Evolutionary conservation across 2,888 invertebrate genomes (phyloP).

Genomic region (Cephus spinipes): DNA sequence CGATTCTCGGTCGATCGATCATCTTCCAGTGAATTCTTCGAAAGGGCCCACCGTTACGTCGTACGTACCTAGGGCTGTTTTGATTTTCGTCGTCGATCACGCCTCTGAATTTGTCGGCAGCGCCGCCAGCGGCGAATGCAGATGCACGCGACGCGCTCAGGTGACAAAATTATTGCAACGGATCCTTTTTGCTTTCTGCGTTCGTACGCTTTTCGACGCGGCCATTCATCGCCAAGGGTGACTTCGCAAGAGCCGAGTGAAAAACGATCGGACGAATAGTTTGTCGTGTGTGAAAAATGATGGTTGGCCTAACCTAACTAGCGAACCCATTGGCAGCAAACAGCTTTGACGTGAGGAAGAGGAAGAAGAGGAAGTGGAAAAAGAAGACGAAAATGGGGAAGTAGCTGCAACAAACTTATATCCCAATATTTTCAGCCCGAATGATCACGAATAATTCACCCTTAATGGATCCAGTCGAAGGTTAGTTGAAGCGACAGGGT

Average conservation of each 20-base stretch:
- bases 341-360: neutral
- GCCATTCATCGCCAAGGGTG: conserved; percentile 23
- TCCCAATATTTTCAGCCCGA: conserved; percentile 38
- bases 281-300: conserved; percentile 40
- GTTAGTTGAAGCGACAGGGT: neutral
- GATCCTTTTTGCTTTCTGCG: neutral
- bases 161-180: neutral
- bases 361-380: neutral
- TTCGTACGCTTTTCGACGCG: neutral
- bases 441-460: conserved; percentile 39
- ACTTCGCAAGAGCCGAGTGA: conserved; percentile 29
- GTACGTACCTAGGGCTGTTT: neutral
- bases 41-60: neutral
- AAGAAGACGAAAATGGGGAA: neutral
- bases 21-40: neutral
- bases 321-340: neutral
- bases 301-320: conserved; percentile 26
- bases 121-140: conserved; percentile 4
- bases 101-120: neutral
- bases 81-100: neutral
- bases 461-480: conserved; percentile 28
- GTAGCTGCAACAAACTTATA: neutral
- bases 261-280: conserved; percentile 35
- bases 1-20: neutral
- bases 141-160: neutral